Percentiles rank a stretch among this genome's conserved stretches.
These are phyloP conservation scores for Maccullochella peelii DNA, from an alignment of 2,113 vertebrate species.

Conservation along the genomic window DNA sequence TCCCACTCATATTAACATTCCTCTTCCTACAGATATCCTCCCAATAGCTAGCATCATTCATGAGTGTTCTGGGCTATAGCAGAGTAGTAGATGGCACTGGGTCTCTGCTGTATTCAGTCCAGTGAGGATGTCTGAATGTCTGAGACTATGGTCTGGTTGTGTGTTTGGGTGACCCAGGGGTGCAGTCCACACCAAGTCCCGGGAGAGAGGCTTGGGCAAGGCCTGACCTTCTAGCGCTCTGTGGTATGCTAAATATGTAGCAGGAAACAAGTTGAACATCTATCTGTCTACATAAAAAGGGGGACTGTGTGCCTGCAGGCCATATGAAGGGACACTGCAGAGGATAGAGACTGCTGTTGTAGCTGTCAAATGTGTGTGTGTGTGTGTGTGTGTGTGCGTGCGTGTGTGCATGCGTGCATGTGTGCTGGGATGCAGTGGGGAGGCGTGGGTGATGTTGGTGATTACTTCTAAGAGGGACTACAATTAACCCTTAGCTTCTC, in stretches of 20 bases:
- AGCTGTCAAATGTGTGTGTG: slow-evolving; percentile 47
- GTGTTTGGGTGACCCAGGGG: slow-evolving; percentile 61
- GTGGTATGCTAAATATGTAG: slow-evolving; percentile 80
- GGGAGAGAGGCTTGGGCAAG: slow-evolving; percentile 39
- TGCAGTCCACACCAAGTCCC: slow-evolving; percentile 50
- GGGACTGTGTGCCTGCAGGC: slow-evolving; percentile 71
- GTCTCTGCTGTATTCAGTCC: slow-evolving; percentile 15
- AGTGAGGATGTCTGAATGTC: slow-evolving; percentile 21
- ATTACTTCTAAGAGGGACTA: slow-evolving; percentile 81
- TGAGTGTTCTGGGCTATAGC: neutral
- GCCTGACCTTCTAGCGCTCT: slow-evolving; percentile 72
- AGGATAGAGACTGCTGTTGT: slow-evolving; percentile 44
- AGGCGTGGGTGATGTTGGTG: slow-evolving; percentile 71
- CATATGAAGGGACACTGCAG: slow-evolving; percentile 60
- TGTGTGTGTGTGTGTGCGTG: slow-evolving; percentile 49
- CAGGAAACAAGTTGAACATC: slow-evolving; percentile 74
- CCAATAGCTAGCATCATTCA: slow-evolving; percentile 22
- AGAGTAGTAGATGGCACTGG: slow-evolving; percentile 8
- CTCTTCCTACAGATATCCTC: slow-evolving; percentile 45
- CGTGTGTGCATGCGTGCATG: slow-evolving; percentile 26
- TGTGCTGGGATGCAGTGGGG: slow-evolving; percentile 8
- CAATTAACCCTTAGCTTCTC: slow-evolving; percentile 80
- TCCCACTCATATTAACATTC: slow-evolving; percentile 74
- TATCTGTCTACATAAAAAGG: slow-evolving; percentile 73
- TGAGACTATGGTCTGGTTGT: slow-evolving; percentile 62